phyloP scores from a whole-genome alignment of 2,113 vertebrate genomes.

The Neotragus moschatus region DNA sequence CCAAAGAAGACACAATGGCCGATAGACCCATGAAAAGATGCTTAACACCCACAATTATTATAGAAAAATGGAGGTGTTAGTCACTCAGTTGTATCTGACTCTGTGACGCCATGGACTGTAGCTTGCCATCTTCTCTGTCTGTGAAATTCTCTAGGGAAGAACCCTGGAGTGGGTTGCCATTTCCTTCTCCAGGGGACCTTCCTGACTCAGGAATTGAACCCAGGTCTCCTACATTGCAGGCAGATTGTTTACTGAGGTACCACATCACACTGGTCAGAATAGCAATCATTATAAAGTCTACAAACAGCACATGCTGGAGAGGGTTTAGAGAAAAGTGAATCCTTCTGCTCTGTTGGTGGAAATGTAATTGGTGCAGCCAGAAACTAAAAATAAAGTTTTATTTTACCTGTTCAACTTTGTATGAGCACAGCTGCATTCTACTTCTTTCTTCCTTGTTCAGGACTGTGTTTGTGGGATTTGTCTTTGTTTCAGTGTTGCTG shows the following conservation, averaged over 20 bases:
- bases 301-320: not conserved
- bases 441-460: not conserved
- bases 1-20: not conserved
- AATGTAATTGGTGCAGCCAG: not conserved
- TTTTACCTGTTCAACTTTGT: not conserved
- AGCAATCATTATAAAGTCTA: not conserved
- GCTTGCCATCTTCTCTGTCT: not conserved
- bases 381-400: not conserved
- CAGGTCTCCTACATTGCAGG: not conserved
- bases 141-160: not conserved
- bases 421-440: not conserved
- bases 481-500: not conserved
- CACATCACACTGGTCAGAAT: not conserved
- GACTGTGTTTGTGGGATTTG: not conserved
- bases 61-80: not conserved
- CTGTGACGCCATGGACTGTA: not conserved
- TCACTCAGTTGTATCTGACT: not conserved
- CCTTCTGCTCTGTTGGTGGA: not conserved
- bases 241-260: not conserved
- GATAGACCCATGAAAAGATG: not conserved
- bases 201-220: not conserved
- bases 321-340: not conserved
- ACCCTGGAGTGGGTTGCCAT: not conserved
- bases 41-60: not conserved
- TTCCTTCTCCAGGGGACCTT: not conserved